A percentile compares a stretch with the other conserved stretches of the same genome.
phyloP scores from a whole-genome alignment of 2,797 vertebrate genomes.

The Harpagifer antarcticus region DNA sequence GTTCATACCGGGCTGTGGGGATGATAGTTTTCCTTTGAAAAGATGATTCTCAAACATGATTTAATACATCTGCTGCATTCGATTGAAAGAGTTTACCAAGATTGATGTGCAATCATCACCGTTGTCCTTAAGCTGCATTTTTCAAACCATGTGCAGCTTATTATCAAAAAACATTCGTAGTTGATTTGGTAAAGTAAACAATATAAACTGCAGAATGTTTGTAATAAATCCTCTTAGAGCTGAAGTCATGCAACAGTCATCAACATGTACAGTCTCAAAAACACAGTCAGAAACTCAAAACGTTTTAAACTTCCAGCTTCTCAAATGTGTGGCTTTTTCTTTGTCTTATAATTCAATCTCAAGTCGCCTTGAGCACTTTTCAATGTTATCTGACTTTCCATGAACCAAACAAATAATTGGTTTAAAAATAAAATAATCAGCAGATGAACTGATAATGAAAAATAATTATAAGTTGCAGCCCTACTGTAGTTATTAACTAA shows the following conservation, averaged over 20 bases:
- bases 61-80: slow-evolving; percentile 7
- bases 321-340: neutral
- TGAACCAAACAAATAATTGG: neutral
- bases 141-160: slow-evolving; percentile 29
- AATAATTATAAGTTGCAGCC: fast-evolving
- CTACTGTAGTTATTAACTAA: neutral
- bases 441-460: neutral
- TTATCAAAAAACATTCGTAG: slow-evolving; percentile 18
- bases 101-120: slow-evolving; percentile 5
- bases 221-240: neutral
- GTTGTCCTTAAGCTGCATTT: slow-evolving; percentile 38
- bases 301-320: neutral
- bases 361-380: neutral
- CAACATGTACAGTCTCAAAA: neutral
- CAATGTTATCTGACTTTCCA: neutral
- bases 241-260: neutral
- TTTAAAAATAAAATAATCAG: neutral
- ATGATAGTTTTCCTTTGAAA: slow-evolving; percentile 25
- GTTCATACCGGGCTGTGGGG: slow-evolving; percentile 14
- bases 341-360: neutral
- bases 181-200: slow-evolving; percentile 8
- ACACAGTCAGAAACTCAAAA: neutral
- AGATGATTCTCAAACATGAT: slow-evolving; percentile 7
- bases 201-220: too few species aligned
- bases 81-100: slow-evolving; percentile 14